A percentile compares a stretch with the other conserved stretches of the same genome.
These are phyloP conservation scores for Rhopalosiphum maidis DNA, from an alignment of 1,140 invertebrate species.

Conservation along the genomic window DNA sequence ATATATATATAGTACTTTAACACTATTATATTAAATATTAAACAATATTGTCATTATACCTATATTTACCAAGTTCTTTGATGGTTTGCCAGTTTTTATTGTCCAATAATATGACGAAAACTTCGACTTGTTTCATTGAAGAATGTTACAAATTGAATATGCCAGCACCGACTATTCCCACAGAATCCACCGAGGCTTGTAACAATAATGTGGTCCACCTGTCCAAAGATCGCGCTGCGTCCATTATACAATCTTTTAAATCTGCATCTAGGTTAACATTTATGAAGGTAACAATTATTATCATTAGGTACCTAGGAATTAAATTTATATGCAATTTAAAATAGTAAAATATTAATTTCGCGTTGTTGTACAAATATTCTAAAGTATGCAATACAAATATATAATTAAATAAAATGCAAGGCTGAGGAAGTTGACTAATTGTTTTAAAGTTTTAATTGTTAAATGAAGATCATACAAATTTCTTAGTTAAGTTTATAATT, in stretches of 20 bases:
- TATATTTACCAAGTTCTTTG: not conserved
- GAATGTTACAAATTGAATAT: conserved; percentile 22
- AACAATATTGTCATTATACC: not conserved
- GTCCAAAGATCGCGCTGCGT: conserved; percentile 2
- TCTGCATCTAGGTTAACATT: not conserved
- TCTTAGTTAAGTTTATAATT: no score
- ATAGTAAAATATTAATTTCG: not conserved
- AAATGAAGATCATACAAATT: no score
- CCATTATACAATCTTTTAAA: conserved; percentile 41
- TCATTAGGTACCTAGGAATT: not conserved
- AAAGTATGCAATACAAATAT: no score
- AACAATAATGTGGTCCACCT: not conserved
- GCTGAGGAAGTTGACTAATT: no score
- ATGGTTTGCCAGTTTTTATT: not conserved
- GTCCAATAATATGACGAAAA: conserved; percentile 48
- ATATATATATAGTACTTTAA: no score
- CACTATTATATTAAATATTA: no score
- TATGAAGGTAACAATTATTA: conserved; percentile 23
- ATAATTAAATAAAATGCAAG: no score
- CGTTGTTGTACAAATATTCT: no score
- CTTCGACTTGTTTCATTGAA: conserved; percentile 36
- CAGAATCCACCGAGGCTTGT: not conserved
- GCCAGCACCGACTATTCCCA: not conserved
- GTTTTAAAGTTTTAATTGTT: no score
- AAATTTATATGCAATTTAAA: not conserved